Evolutionary conservation across 2,888 invertebrate species (phyloP), one percentile per base, ranked within the genome.

Genomic region (Lagria hirta): DNA sequence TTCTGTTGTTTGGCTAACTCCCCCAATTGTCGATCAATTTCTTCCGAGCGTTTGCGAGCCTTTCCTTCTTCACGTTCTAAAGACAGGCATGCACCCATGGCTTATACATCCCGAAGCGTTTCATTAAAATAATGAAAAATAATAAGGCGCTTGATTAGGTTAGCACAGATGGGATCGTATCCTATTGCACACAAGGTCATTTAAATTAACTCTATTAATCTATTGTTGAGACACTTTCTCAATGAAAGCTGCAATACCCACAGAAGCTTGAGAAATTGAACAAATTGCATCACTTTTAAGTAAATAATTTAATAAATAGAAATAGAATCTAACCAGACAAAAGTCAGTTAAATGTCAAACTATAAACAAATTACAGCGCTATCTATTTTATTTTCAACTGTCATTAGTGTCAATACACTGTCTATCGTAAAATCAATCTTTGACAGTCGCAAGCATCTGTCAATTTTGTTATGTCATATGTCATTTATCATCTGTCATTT

Each of bases 61-160:
- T 76, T 72, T 29, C 75, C 70, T 60, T 76, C 77, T 64, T 81
- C 81, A 57, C 79, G 75, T 71, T 81, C 80, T 60, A 80, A 62
- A 57, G 80, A 79, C 65, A 81, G 69, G 66, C 81, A 81, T 68
- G 77, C 76, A 64, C 81, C 81, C 81, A 81, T 81, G 60, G 60
- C 68, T 55, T 48, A 51, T 44, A 56, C 69, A 67, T 69, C 64
- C 61, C 65, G 64, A 46, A 27, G 8, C 35, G 12, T 18, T 27
- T 43, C 11, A 18, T 37, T 37, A 37, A 37, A 28, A 15, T 35
- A 22, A 27, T 11, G 20, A 14, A 8, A 13, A 21, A 28, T 8
- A 27, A 20, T 26, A 7, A 6, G 21, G 22, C 4, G 5, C 20
- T 21, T 21, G 21, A 13, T 17, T 26, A 28, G 36, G 36, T 26